Conservation (phyloP, 2,113 vertebrate genomes). For the Corythaixoides concolor region DNA sequence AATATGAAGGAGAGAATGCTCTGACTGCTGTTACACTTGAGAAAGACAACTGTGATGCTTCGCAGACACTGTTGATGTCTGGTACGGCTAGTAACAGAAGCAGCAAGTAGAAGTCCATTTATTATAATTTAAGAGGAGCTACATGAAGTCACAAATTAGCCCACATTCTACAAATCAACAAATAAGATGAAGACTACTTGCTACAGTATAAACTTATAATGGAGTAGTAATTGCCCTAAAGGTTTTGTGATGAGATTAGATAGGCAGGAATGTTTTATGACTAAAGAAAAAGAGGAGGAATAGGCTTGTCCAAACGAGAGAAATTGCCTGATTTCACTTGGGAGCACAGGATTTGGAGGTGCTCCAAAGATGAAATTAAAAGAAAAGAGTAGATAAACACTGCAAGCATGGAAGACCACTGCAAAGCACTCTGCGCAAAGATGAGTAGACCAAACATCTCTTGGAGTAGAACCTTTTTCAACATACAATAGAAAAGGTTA, state of each 20-base stretch:
- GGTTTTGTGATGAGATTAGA: conserved; percentile 11
- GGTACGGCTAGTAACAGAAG: not conserved
- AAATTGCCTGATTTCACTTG: not conserved
- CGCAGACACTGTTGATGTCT: not conserved
- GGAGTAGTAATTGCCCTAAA: conserved; percentile 33
- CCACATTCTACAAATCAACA: not conserved
- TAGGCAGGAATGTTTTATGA: conserved; percentile 3
- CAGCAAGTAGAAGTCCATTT: not conserved
- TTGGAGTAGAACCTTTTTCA: not conserved
- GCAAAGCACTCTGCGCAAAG: not conserved
- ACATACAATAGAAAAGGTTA: not conserved
- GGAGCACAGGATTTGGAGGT: not conserved
- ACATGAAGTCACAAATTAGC: not conserved
- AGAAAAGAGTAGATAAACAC: not conserved
- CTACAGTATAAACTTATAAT: not conserved
- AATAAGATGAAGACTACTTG: not conserved
- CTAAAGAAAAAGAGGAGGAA: not conserved
- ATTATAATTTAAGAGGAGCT: not conserved
- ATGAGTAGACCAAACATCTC: not conserved
- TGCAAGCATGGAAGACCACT: not conserved
- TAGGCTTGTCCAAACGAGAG: not conserved
- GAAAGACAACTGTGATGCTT: not conserved
- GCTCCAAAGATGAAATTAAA: not conserved
- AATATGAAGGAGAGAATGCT: not conserved
- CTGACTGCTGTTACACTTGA: not conserved